These are phyloP conservation scores for Nebria brevicollis DNA, from an alignment of 2,888 invertebrate species.

Conservation along the genomic window DNA sequence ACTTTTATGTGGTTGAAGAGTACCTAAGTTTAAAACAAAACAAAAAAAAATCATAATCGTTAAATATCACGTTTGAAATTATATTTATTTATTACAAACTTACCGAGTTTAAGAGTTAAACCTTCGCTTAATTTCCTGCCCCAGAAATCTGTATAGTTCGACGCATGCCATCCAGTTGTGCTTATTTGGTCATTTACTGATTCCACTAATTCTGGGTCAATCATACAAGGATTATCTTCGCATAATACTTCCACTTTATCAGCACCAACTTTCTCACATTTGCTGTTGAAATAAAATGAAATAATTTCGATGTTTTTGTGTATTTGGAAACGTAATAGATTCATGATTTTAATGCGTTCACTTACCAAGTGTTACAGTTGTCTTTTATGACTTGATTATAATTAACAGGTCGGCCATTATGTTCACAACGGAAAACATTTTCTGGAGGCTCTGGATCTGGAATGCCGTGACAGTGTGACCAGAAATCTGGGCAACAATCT, in stretches of 20 bases:
- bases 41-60: background rate
- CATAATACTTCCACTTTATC: slow-evolving; percentile 69
- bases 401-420: slow-evolving; percentile 66
- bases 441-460: slow-evolving; percentile 51
- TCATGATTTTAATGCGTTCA: background rate
- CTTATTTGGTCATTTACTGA: slow-evolving; percentile 70
- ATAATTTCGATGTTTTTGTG: background rate
- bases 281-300: slow-evolving; percentile 61
- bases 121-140: slow-evolving; percentile 85
- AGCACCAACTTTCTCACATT: slow-evolving; percentile 63
- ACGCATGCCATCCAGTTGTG: slow-evolving; percentile 77
- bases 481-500: slow-evolving; percentile 95
- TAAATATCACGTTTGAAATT: background rate
- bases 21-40: slow-evolving; percentile 63
- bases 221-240: slow-evolving; percentile 77
- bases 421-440: slow-evolving; percentile 63
- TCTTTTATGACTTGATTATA: slow-evolving; percentile 66
- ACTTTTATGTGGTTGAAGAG: slow-evolving; percentile 64
- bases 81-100: slow-evolving; percentile 41
- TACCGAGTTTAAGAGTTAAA: slow-evolving; percentile 78
- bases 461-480: slow-evolving; percentile 73
- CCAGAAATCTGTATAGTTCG: slow-evolving; percentile 86
- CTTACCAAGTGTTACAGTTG: slow-evolving; percentile 81
- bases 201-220: slow-evolving; percentile 75
- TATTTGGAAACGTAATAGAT: background rate